These are phyloP conservation scores for Lamellibrachia columna DNA, from an alignment of 2,888 invertebrate species.

Conservation along the genomic window DNA sequence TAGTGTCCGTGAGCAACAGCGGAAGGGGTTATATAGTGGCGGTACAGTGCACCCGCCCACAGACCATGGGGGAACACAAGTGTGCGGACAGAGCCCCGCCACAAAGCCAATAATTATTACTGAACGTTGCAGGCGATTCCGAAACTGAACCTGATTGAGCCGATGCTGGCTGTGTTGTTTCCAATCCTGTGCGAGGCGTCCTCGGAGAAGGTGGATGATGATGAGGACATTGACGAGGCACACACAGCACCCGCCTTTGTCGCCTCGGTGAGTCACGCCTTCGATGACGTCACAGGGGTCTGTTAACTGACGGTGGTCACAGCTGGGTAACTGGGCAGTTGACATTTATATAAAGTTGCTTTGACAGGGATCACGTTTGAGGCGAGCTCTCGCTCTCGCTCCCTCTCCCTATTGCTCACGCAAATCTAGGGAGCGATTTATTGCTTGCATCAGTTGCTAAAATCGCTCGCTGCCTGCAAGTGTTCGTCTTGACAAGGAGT, in stretches of 20 bases:
- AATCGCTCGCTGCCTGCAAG: too few relatives aligned
- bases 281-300: neutral
- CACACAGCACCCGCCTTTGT: conserved; percentile 76
- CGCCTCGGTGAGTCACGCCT: conserved; percentile 70
- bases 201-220: conserved; percentile 72
- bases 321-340: neutral
- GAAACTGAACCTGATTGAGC: conserved; percentile 77
- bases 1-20: too few relatives aligned
- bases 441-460: too few relatives aligned
- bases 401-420: too few relatives aligned
- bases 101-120: neutral
- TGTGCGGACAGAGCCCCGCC: neutral
- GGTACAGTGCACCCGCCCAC: too few relatives aligned
- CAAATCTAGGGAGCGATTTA: too few relatives aligned
- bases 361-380: too few relatives aligned
- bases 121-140: conserved; percentile 68
- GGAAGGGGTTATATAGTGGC: too few relatives aligned
- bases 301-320: neutral
- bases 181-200: conserved; percentile 75
- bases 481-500: too few relatives aligned
- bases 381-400: too few relatives aligned
- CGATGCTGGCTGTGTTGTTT: conserved; percentile 76
- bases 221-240: conserved; percentile 74
- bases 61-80: too few relatives aligned
- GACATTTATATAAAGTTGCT: neutral